These are phyloP conservation scores for Microcebus murinus DNA, from an alignment of 2,113 vertebrate genomes.

Conservation along the genomic window DNA sequence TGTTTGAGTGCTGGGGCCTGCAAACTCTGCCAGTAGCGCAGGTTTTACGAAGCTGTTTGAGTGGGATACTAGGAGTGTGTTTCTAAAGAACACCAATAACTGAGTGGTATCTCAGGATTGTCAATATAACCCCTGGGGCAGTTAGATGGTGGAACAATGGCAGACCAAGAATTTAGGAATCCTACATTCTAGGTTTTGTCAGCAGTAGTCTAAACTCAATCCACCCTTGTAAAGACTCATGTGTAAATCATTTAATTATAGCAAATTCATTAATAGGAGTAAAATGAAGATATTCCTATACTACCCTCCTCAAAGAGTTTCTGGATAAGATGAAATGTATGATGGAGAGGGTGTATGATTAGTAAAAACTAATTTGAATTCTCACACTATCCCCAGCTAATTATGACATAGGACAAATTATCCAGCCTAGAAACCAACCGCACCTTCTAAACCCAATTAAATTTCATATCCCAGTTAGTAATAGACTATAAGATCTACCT, in stretches of 20 bases:
- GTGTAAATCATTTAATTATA: not conserved
- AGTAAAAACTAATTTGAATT: slow-evolving; percentile 50
- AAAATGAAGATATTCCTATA: not conserved
- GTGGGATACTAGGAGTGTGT: not conserved
- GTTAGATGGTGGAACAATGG: not conserved
- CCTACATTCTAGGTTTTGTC: not conserved
- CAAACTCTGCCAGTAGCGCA: not conserved
- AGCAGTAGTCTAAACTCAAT: not conserved
- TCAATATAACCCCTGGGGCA: not conserved
- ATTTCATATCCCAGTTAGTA: slow-evolving; percentile 19
- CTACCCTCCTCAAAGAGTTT: not conserved
- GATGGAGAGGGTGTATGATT: not conserved
- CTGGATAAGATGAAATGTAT: not conserved
- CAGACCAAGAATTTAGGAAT: not conserved
- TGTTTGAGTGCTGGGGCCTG: not conserved
- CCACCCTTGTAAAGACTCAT: not conserved
- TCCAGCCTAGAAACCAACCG: not conserved
- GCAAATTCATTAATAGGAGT: not conserved
- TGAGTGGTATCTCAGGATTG: not conserved
- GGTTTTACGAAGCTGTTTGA: not conserved
- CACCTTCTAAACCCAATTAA: slow-evolving; percentile 48
- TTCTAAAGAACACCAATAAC: not conserved
- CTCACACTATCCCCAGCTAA: not conserved
- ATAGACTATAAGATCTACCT: not conserved
- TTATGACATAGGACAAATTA: slow-evolving; percentile 9